A percentile compares a stretch with the other conserved stretches of the same genome.
phyloP scores from a whole-genome alignment of 1,140 invertebrate species.

The Pseudomyrmex gracilis region DNA sequence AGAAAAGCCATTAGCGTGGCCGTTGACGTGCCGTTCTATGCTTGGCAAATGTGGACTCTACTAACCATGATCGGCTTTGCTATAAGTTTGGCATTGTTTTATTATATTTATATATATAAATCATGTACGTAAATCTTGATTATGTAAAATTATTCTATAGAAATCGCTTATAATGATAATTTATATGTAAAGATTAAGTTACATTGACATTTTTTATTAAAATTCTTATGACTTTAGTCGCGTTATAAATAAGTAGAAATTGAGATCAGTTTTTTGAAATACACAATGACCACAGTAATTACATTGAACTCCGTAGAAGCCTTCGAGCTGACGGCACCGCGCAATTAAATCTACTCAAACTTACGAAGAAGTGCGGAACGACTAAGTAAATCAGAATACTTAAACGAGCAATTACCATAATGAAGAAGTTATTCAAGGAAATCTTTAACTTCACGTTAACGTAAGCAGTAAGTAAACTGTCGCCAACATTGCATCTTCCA shows the following conservation, averaged over 20 bases:
- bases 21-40: constrained; percentile 42
- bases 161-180: neutral
- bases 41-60: constrained; percentile 66
- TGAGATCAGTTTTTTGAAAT: constrained; percentile 1
- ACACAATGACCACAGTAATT: constrained; percentile 19
- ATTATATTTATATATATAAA: constrained; percentile 48
- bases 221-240: neutral
- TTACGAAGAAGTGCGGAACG: constrained; percentile 37
- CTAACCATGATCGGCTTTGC: constrained; percentile 59
- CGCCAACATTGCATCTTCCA: neutral
- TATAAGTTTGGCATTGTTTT: constrained; percentile 47
- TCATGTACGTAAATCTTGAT: constrained; percentile 33
- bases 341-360: constrained; percentile 41
- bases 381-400: constrained; percentile 54
- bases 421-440: constrained; percentile 55
- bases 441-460: constrained; percentile 33
- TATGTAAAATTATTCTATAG: neutral
- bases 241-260: constrained; percentile 18
- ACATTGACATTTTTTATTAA: neutral
- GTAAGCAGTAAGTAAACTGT: constrained; percentile 40
- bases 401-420: constrained; percentile 59
- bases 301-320: constrained; percentile 35
- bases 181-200: constrained; percentile 1
- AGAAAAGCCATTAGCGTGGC: neutral
- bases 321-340: constrained; percentile 19